Evolutionary conservation across 37 sponge, comb jelly and placozoan genomes (phyloP), one percentile per base, ranked within the genome.

Genomic region (Ianthella basta): DNA sequence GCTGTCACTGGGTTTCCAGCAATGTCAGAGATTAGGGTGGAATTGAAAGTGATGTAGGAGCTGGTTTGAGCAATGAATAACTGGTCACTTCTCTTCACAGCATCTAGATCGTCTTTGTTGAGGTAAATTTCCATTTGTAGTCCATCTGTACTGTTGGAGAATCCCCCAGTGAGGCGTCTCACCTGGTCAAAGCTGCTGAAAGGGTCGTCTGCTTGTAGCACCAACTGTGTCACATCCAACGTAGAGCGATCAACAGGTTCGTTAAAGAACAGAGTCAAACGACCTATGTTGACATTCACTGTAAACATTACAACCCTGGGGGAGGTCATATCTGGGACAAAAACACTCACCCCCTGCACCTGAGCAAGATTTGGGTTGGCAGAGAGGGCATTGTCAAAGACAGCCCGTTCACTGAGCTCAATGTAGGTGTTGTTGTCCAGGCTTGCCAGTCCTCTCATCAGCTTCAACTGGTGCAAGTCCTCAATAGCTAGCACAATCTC

Each of bases 401-500:
- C 65, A 14, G 94, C 77, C 16, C 61, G 82, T 4, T n/a, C 25
- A 37, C 24, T 30, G 29, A 92, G 18, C 25, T 79, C 73, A 50
- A 97, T 78, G 64, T 68, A 91, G 25, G 97, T 94, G 79, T 89
- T 90, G 80, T 88, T 88, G 50, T 64, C 59, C 59, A 15, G 66
- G 61, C 83, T 89, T 39, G 97, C 97, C 6, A 97, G 87, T 24
- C 74, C 88, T 37, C 90, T 72, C 59, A 87, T 56, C 37, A 97
- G 85, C 83, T 97, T 97, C 66, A 97, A 92, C 35, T 86, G 83
- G 69, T 97, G 83, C 21, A 97, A 86, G 73, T 97, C 97, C 41
- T 53, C 59, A 35, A 85, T 55, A 18, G 90, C 84, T 18, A 97
- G 85, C 0, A 13, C 2, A n/a, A 97, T 87, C 0, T 72, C 72